Base-by-base conservation (phyloP, 2,797 vertebrate species). In the Melanotaenia nigrans region DNA sequence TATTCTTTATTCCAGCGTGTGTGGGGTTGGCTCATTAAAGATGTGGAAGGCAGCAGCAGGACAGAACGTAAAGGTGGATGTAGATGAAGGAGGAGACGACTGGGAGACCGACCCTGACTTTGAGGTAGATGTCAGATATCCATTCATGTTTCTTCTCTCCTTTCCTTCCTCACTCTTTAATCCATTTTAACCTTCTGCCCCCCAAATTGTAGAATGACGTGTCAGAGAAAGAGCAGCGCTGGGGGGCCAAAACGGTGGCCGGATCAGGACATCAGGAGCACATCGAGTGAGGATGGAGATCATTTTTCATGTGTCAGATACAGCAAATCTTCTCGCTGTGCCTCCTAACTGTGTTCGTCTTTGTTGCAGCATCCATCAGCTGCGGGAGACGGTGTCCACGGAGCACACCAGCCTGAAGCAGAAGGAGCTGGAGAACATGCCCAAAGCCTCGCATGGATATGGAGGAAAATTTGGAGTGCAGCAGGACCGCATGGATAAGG, bases 101-200 rank as follows among this genome's bases (percentile, higher is more conserved):
- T 99, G 98, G 98, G 97, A 99, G 89, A 99, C 97, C 0, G 97
- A 99, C 89, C 97, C 97, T 0, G 97, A 99, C 86, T 99, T 99
- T 72, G 97, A 97, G 96, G 97, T 98, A 90, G 0, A 4, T 24
- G 4, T 24, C 55, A 32, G 51, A 13, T 0, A 25, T 1, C n/a
- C 9, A 25, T 30, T 5, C 16, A 1, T 18, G 9, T 13, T 59
- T 35, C 32, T 2, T 18, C 10, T 7, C 14, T 40, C 3, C 47
- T 57, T 14, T 28, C 1, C n/a, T 38, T 0, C 1, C 13, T 9
- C 58, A 1, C 81, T 10, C 36, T 38, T 38, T 38, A 12, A 38
- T 13, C 12, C 36, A 12, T 13, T 38, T 10, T 13, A 38, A 38
- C 36, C 10, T 38, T 38, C 36, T 10, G 3, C 36, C 36, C 36